Evolutionary conservation across 2,113 vertebrate genomes (phyloP).

Genomic region (Xiphias gladius): DNA sequence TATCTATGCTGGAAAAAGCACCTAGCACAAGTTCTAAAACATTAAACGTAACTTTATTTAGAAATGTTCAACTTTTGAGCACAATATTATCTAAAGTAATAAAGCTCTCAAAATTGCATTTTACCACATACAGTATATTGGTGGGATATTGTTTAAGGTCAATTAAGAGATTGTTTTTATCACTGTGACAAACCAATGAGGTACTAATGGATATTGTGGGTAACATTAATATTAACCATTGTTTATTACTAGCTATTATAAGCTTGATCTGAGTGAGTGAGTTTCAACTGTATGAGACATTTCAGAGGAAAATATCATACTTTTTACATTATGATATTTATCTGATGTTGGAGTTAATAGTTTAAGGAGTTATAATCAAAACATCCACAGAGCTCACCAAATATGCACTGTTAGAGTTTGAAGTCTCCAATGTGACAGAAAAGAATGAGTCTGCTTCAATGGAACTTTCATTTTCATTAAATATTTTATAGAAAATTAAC

Average conservation of each 20-base stretch:
- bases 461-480: slow-evolving; percentile 31
- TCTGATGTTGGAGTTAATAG: not conserved
- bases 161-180: not conserved
- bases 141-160: too few species aligned
- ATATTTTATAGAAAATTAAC: slow-evolving; percentile 12
- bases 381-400: slow-evolving; percentile 21
- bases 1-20: not conserved
- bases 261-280: not conserved
- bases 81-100: not conserved
- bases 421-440: not conserved
- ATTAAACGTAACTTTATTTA: not conserved
- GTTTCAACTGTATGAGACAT: not conserved
- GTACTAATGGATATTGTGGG: not conserved
- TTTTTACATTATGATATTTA: not conserved
- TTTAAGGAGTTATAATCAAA: slow-evolving; percentile 17
- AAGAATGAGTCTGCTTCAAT: slow-evolving; percentile 45
- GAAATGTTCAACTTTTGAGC: not conserved
- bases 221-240: not conserved
- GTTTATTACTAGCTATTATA: not conserved
- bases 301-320: not conserved
- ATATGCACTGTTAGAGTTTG: slow-evolving; percentile 14
- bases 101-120: too few species aligned
- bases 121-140: too few species aligned
- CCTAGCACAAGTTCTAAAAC: not conserved
- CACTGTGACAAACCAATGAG: not conserved